Percentiles rank a stretch among this genome's conserved stretches.
Conservation (phyloP, 2,113 vertebrate genomes). For the Dicaeum eximium region DNA sequence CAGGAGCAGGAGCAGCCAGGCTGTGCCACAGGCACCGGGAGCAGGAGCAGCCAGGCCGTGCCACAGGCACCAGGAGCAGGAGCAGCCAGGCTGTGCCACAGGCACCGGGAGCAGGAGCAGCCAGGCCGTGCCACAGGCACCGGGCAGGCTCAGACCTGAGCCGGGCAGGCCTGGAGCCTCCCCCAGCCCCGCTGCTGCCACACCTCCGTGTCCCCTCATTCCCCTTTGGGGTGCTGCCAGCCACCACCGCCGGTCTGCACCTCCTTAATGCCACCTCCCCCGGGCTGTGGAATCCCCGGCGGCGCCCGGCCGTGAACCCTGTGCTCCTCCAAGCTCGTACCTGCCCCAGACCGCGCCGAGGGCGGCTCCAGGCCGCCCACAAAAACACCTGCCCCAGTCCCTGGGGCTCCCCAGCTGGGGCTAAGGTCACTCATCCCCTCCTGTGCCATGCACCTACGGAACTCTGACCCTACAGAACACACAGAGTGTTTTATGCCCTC, state of each 20-base stretch:
- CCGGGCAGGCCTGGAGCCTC: not conserved
- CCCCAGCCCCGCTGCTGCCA: fast-evolving
- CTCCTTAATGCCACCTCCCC: not conserved
- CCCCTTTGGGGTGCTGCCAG: not conserved
- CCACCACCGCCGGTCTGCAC: not conserved
- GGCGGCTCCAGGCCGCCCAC: fast-evolving
- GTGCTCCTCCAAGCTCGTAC: not conserved
- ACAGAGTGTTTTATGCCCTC: not conserved
- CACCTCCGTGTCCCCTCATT: not conserved
- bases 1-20: not conserved
- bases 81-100: not conserved
- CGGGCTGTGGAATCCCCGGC: not conserved
- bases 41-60: not conserved
- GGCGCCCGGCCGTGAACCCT: fast-evolving
- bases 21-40: no score
- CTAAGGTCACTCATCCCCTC: not conserved
- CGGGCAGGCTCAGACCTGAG: not conserved
- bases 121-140: not conserved
- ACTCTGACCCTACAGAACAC: not conserved
- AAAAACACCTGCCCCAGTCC: not conserved
- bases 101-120: not conserved
- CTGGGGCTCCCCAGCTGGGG: not conserved
- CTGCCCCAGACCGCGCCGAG: fast-evolving
- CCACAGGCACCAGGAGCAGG: no score
- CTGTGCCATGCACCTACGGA: not conserved